Evolutionary conservation across 2,888 invertebrate genomes (phyloP).

Genomic region (Platycheirus rosarum): DNA sequence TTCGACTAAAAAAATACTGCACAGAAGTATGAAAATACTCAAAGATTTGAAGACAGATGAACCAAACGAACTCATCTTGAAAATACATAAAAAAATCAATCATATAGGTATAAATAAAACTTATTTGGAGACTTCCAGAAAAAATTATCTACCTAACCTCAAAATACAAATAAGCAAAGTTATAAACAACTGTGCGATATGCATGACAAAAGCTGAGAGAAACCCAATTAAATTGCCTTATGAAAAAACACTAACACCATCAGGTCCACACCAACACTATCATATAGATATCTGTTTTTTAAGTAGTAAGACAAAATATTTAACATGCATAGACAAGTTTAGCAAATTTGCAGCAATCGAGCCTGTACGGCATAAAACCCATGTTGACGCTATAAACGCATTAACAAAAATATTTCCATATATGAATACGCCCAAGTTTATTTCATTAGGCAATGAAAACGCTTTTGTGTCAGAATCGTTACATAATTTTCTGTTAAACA

Average conservation of each 20-base stretch:
- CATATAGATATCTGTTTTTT: not conserved
- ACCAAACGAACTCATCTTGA: constrained; percentile 10
- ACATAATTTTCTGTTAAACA: not conserved
- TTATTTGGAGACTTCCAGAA: not conserved
- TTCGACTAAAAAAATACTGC: constrained; percentile 1
- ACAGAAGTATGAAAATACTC: constrained; percentile 5
- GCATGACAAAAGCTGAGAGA: not conserved
- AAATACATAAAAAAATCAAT: constrained; percentile 8
- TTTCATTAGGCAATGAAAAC: constrained; percentile 2
- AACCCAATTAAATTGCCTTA: not conserved
- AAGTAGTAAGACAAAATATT: not conserved
- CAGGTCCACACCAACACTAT: not conserved
- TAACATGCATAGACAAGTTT: not conserved
- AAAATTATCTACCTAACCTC: constrained; percentile 7
- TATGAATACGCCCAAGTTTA: not conserved
- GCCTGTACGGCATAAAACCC: not conserved
- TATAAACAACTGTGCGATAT: not conserved
- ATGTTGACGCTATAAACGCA: constrained; percentile 1
- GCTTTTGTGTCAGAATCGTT: constrained; percentile 4
- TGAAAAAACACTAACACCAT: not conserved
- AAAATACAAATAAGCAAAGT: not conserved
- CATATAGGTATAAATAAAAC: constrained; percentile 14
- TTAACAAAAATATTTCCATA: constrained; percentile 7
- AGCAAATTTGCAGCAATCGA: not conserved
- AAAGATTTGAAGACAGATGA: constrained; percentile 12